These are phyloP conservation scores for Micropterix aruncella DNA, from an alignment of 2,888 invertebrate species.

Conservation along the genomic window DNA sequence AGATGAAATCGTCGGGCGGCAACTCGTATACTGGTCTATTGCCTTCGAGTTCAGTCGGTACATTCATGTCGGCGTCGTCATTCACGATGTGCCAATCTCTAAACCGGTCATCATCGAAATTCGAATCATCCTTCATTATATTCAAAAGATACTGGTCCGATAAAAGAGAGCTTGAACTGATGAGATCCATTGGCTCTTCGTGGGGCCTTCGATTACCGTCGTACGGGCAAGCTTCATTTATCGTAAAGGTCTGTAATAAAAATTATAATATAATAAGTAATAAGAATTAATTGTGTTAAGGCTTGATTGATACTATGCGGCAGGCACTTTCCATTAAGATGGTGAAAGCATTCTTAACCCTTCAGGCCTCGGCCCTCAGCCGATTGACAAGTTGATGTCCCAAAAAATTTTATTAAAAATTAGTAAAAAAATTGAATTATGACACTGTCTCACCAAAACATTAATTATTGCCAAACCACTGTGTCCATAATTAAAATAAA, in stretches of 20 bases:
- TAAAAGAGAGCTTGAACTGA: constrained; percentile 25
- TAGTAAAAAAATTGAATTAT: no score
- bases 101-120: constrained; percentile 11
- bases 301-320: no score
- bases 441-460: no score
- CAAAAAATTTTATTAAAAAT: no score
- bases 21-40: constrained; percentile 24
- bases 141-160: constrained; percentile 21
- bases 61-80: constrained; percentile 30
- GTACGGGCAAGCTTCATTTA: constrained; percentile 30
- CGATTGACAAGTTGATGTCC: no score
- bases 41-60: constrained; percentile 32
- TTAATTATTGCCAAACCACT: no score
- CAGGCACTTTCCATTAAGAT: no score
- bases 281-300: no score
- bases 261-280: no score
- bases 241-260: constrained; percentile 30
- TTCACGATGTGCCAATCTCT: constrained; percentile 29
- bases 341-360: no score
- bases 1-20: constrained; percentile 19
- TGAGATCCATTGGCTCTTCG: constrained; percentile 16
- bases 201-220: constrained; percentile 20
- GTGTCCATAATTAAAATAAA: no score
- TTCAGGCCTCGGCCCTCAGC: no score
- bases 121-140: constrained; percentile 20